Percentiles rank a stretch among this genome's conserved stretches.
These are phyloP conservation scores for Gerris lacustris DNA, from an alignment of 2,888 invertebrate genomes.

Conservation along the genomic window DNA sequence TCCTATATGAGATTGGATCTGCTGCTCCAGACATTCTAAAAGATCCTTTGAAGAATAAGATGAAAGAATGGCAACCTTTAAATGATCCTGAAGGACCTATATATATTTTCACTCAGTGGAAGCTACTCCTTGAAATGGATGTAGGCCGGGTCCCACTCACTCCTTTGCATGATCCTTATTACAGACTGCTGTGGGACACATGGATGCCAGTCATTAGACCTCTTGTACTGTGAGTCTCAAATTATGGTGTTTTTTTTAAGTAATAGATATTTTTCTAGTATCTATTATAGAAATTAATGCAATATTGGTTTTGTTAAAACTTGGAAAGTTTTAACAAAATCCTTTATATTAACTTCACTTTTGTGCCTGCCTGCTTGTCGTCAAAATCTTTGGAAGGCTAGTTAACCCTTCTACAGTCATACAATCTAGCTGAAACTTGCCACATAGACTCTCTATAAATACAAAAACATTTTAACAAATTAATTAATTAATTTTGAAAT, in stretches of 20 bases:
- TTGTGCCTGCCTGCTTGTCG: no score
- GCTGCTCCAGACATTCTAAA: conserved; percentile 74
- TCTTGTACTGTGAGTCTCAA: conserved; percentile 52
- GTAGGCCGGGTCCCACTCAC: conserved; percentile 18
- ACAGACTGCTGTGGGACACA: conserved; percentile 76
- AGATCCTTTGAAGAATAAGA: conserved; percentile 62
- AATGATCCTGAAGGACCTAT: conserved; percentile 51
- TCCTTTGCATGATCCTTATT: conserved; percentile 52
- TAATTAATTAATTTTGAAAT: no score
- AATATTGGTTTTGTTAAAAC: no score
- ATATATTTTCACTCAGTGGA: conserved; percentile 57
- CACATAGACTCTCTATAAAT: no score
- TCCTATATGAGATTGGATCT: conserved; percentile 67
- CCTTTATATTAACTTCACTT: no score
- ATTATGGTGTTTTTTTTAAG: not conserved
- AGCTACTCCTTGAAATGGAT: conserved; percentile 45
- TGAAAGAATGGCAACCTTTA: conserved; percentile 70
- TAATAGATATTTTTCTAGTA: not conserved
- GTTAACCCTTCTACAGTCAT: no score
- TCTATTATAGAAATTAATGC: no score
- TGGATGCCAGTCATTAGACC: conserved; percentile 73
- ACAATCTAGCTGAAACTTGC: no score
- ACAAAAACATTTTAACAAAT: no score
- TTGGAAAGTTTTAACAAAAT: no score
- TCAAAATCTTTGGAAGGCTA: no score